Base-by-base conservation (phyloP, 2,113 vertebrate species). In the Eulacestoma nigropectus region DNA sequence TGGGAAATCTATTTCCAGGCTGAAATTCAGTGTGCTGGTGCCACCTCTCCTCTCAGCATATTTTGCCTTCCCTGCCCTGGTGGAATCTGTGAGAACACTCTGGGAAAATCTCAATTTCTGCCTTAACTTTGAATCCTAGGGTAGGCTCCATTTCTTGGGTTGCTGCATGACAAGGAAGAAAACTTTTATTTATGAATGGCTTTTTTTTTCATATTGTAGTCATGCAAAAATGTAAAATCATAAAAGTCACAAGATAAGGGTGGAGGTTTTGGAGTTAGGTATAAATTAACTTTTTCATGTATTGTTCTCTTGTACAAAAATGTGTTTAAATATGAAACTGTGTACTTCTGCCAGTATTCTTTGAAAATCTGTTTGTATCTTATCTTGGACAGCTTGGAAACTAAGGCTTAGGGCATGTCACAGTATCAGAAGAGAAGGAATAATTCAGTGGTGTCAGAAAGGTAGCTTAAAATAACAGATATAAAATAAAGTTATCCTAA, bases 231-330 rank as follows among this genome's bases (percentile, higher is more conserved):
- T 12, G 13, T 26, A 42, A 92, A 82, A 63, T 29, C 10, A 10
- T 23, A 19, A 20, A 47, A 52, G 20, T 60, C 17, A 16, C 6
- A 13, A 53, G 18, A 37, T 1, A 5, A 6, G 19, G 1, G 2
- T 29, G 17, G 39, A 88, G 27, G 6, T 4, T 9, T 11, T 49
- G 21, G 21, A 46, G 37, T 30, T 47, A 19, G 4, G 49, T 46
- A 22, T 60, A n/a, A 76, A 55, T n/a, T 57, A 0, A 7, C 10
- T 37, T 74, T 63, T 55, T 37, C 2, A 26, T 27, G 4, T 30
- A 2, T 44, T 62, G 14, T 57, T 13, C 14, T 53, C 23, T 33
- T 35, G 6, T 9, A 7, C 17, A 76, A 59, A 37, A 33, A 14
- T 23, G 4, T 16, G 4, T 52, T 76, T 63, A 25, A 11, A 15